phyloP scores from a whole-genome alignment of 2,888 invertebrate species.

The Blastobasis adustella region DNA sequence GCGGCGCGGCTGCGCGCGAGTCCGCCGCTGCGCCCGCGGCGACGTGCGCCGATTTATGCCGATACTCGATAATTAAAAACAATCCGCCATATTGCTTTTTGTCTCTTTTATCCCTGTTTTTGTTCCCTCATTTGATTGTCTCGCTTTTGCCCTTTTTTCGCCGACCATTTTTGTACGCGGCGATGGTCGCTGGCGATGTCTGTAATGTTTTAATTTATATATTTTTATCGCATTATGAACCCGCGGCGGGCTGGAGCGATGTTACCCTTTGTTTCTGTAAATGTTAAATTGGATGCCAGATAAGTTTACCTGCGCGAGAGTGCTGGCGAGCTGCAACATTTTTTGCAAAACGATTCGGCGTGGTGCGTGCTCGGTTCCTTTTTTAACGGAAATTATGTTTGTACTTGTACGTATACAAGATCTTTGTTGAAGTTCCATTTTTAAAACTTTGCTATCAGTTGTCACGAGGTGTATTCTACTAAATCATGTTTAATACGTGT shows the following conservation, averaged over 20 bases:
- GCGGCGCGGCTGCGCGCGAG: conserved; percentile 18
- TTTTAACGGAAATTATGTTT: too few species aligned
- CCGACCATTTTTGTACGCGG: too few species aligned
- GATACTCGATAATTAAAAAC: conserved; percentile 76
- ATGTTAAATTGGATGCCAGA: conserved; percentile 10
- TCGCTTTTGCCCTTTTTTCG: conserved; percentile 50
- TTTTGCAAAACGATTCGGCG: too few species aligned
- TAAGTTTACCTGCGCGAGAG: neutral
- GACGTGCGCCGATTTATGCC: conserved; percentile 73
- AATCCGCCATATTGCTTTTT: conserved; percentile 73
- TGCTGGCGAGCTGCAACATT: neutral
- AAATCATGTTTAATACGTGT: too few species aligned
- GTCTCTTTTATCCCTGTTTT: conserved; percentile 67
- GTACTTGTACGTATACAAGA: too few species aligned
- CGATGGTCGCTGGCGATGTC: conserved; percentile 3
- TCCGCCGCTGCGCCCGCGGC: conserved; percentile 58
- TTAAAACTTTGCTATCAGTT: too few species aligned
- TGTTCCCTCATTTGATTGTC: conserved; percentile 74
- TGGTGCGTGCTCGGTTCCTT: too few species aligned
- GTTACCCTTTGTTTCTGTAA: conserved; percentile 19
- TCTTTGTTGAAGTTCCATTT: too few species aligned
- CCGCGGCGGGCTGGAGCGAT: conserved; percentile 4
- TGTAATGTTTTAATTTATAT: conserved; percentile 65
- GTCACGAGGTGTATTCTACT: too few species aligned
- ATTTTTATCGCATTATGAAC: conserved; percentile 35